Base-by-base conservation (phyloP, 2,113 vertebrate genomes). In the Corythornis cristatus region DNA sequence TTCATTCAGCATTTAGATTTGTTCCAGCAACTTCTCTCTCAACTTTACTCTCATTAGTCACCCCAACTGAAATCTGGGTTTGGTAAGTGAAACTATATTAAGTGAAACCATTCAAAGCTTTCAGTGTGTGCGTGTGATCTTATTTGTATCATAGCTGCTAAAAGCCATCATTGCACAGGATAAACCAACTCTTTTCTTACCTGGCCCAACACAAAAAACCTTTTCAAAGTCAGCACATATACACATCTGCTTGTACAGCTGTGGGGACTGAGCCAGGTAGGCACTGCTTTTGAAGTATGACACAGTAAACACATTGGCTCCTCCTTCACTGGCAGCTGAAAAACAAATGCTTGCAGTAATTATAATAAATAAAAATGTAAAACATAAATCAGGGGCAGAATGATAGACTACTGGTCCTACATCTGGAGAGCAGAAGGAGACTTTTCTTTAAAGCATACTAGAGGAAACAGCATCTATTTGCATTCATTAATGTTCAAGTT, bases 211-310 rank as follows among this genome's bases (percentile, higher is more conserved):
- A 40, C 99, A 99, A 97, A 99, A 99, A 95, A 99, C 99, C 97
- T 99, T 99, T 93, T 99, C 99, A 97, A 99, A 99, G 95, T 99
- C 99, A 92, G 99, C 99, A 96, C 99, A 99, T 96, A 99, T 99
- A 91, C 99, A 99, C 99, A 99, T 99, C 97, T 99, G 99, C 97
- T 99, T 99, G 97, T 99, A 99, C 40, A 99, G 98, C 94, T 99
- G 99, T 37, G 99, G 99, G 42, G 99, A 99, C 97, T 99, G 99
- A 96, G 99, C 99, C 96, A 99, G 98, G 95, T 99, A 99, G 86
- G 99, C 99, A 93, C 98, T 99, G 96, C 98, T 99, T 97, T 99
- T 99, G 93, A 99, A 99, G 98, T 99, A 99, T 8, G 99, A 99
- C 75, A 99, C 99, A 6, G 99, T 99, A 97, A 99, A 99, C 79